Evolutionary conservation across 2,797 vertebrate species (phyloP).

Genomic region (Myotis myotis): DNA sequence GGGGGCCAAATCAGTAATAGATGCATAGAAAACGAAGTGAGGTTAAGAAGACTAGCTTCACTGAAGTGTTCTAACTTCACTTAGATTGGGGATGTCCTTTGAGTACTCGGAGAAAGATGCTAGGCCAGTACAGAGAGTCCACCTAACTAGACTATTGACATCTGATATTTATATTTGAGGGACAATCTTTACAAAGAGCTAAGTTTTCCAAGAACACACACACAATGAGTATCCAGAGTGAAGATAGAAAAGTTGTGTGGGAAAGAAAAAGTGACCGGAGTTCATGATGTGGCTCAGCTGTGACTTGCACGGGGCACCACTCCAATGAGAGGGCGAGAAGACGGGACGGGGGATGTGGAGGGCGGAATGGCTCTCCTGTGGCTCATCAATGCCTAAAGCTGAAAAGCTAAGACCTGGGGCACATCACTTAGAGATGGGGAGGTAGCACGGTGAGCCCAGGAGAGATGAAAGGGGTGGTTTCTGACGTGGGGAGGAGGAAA

Average conservation of each 20-base stretch:
- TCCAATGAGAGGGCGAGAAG: background rate
- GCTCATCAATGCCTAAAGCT: background rate
- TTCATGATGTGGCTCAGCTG: background rate
- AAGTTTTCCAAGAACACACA: background rate
- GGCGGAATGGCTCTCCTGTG: fast-evolving
- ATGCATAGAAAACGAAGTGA: background rate
- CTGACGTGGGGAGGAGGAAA: background rate
- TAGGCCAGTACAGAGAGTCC: background rate
- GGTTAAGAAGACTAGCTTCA: background rate
- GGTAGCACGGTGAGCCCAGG: background rate
- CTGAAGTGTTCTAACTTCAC: background rate
- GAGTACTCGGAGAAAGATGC: background rate
- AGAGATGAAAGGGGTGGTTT: background rate
- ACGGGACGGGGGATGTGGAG: fast-evolving
- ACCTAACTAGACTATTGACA: background rate
- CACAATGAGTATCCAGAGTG: background rate
- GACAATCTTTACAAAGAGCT: conserved; percentile 4
- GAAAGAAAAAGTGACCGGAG: background rate
- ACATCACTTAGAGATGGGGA: background rate
- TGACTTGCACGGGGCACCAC: background rate
- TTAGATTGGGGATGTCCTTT: background rate
- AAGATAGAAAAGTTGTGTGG: background rate
- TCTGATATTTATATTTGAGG: background rate
- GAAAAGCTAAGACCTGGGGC: background rate
- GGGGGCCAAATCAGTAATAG: background rate